phyloP scores from a whole-genome alignment of 2,797 vertebrate species.

The Gadopsis marmoratus region DNA sequence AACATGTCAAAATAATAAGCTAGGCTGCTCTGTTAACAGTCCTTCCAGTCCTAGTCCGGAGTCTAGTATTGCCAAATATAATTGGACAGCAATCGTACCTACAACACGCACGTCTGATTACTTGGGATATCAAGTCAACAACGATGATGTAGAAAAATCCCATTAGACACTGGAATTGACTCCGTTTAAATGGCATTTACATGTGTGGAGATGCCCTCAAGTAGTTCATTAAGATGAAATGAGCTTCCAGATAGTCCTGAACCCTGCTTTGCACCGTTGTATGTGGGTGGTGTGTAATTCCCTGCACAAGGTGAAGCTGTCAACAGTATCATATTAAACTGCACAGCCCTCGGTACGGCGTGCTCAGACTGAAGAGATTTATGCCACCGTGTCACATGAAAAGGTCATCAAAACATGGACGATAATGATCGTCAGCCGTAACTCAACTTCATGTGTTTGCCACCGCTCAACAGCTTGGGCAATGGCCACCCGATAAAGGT shows the following conservation, averaged over 20 bases:
- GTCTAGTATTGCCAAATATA: conserved; percentile 35
- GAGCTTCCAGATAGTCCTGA: conserved; percentile 41
- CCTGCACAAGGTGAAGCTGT: conserved; percentile 55
- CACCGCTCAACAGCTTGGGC: conserved; percentile 35
- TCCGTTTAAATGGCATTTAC: conserved; percentile 54
- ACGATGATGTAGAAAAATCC: conserved; percentile 43
- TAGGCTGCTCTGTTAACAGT: conserved; percentile 12
- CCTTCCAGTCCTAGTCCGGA: not conserved
- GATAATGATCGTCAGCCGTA: conserved; percentile 62
- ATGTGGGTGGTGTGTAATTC: conserved; percentile 32
- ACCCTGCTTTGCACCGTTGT: conserved; percentile 36
- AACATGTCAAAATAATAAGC: conserved; percentile 49
- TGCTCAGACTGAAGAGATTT: conserved; percentile 44
- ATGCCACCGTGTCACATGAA: conserved; percentile 24
- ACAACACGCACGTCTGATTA: conserved; percentile 33
- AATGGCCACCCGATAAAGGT: conserved; percentile 47
- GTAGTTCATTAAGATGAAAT: conserved; percentile 65
- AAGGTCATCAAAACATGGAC: conserved; percentile 65
- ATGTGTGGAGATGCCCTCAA: conserved; percentile 30
- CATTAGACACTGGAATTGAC: conserved; percentile 41
- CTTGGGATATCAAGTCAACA: conserved; percentile 33
- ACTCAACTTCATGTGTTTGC: conserved; percentile 62
- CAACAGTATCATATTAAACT: conserved; percentile 61
- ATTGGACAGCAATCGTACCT: conserved; percentile 34
- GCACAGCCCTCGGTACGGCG: not conserved